phyloP scores from a whole-genome alignment of 2,113 vertebrate species.

The Himantopus leucocephalus region DNA sequence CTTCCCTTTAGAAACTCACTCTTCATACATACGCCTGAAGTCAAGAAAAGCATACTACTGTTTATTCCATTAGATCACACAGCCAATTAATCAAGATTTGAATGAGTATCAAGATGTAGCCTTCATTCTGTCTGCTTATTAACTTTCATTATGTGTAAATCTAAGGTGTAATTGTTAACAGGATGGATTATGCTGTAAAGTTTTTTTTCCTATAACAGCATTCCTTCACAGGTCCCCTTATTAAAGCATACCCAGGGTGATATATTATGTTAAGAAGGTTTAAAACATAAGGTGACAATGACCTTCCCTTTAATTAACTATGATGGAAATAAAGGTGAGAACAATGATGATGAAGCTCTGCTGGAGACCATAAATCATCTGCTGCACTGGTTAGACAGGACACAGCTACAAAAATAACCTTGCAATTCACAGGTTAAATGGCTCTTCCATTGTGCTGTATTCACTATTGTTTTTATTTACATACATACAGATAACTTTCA shows the following conservation, averaged over 20 bases:
- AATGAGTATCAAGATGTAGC: conserved; percentile 71
- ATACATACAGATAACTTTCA: neutral
- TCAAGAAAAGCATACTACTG: conserved; percentile 38
- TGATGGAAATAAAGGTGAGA: conserved; percentile 98
- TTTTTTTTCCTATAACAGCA: conserved; percentile 76
- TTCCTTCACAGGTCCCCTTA: conserved; percentile 82
- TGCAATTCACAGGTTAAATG: conserved; percentile 88
- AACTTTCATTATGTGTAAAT: conserved; percentile 79
- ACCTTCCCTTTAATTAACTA: conserved; percentile 99
- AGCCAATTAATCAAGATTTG: conserved; percentile 77
- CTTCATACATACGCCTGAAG: conserved; percentile 13
- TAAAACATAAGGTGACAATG: conserved; percentile 94
- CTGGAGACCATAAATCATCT: conserved; percentile 92
- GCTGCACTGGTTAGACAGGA: conserved; percentile 67
- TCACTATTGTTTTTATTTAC: conserved; percentile 29
- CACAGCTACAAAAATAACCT: conserved; percentile 91
- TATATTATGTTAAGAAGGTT: conserved; percentile 98
- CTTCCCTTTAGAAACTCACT: conserved; percentile 45
- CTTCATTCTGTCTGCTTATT: conserved; percentile 81
- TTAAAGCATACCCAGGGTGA: conserved; percentile 85
- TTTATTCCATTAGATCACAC: conserved; percentile 69
- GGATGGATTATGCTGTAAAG: conserved; percentile 79
- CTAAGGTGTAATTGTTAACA: conserved; percentile 79
- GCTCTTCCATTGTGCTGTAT: conserved; percentile 26
- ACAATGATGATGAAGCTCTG: conserved; percentile 89